phyloP scores from a whole-genome alignment of 2,797 vertebrate species.

The Peromyscus melanophrys region DNA sequence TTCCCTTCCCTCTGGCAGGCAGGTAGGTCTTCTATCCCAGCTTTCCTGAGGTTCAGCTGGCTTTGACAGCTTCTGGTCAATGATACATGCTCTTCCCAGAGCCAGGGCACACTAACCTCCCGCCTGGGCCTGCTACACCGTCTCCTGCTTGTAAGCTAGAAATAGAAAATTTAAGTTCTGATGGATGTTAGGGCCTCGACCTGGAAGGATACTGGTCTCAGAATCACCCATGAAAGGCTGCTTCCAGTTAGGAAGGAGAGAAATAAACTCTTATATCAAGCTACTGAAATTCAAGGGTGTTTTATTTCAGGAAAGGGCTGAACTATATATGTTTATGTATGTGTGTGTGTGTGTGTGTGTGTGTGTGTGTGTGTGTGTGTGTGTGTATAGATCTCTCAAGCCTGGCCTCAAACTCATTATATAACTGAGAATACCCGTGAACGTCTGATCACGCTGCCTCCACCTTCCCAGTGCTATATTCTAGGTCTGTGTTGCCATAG shows the following conservation, averaged over 20 bases:
- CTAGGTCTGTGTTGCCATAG: neutral
- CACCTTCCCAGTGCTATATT: neutral
- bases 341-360: neutral
- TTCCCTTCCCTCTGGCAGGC: neutral
- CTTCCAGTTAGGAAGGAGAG: neutral
- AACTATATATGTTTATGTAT: neutral
- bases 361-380: neutral
- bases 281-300: slow-evolving; percentile 15
- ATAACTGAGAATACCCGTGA: neutral
- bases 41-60: neutral
- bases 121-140: neutral
- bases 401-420: neutral
- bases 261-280: neutral
- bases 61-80: neutral
- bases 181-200: neutral
- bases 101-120: neutral
- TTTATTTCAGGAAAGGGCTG: slow-evolving; percentile 26
- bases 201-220: neutral
- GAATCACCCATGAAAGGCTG: neutral
- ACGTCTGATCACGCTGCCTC: neutral
- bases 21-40: neutral
- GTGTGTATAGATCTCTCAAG: neutral
- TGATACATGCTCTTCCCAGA: neutral
- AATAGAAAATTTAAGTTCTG: neutral
- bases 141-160: neutral